A percentile compares a stretch with the other conserved stretches of the same genome.
phyloP scores from a whole-genome alignment of 1,140 invertebrate species.

The Drosophila ironensis region DNA sequence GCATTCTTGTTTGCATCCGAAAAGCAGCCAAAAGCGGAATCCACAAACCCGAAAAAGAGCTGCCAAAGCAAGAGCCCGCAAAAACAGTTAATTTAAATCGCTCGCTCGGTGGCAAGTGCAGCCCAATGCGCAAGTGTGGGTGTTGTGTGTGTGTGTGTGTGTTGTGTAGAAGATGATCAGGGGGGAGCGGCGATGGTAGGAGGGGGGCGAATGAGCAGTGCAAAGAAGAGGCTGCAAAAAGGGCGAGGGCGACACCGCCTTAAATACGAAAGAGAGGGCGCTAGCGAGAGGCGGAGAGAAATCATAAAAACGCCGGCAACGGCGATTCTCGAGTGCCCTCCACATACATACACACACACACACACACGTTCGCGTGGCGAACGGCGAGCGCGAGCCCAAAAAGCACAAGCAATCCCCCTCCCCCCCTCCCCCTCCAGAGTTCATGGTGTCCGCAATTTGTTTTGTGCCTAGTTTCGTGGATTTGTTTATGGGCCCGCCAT shows the following conservation, averaged over 20 bases:
- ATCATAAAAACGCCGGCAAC: constrained; percentile 70
- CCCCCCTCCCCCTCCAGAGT: constrained; percentile 56
- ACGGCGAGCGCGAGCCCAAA: constrained; percentile 54
- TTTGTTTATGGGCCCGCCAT: constrained; percentile 60
- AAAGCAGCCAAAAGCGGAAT: constrained; percentile 43
- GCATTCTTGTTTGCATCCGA: constrained; percentile 76
- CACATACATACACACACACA: constrained; percentile 13
- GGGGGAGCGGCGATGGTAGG: constrained; percentile 3
- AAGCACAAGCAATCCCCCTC: constrained; percentile 26
- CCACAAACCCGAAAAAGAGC: constrained; percentile 32
- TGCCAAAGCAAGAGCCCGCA: constrained; percentile 27
- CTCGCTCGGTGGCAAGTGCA: constrained; percentile 36
- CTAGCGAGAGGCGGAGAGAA: constrained; percentile 47
- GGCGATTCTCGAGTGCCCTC: constrained; percentile 65
- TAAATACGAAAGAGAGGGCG: constrained; percentile 32
- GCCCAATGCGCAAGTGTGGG: constrained; percentile 49
- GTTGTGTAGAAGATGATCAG: constrained; percentile 10
- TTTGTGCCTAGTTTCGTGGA: constrained; percentile 68
- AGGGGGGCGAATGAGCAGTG: constrained; percentile 48
- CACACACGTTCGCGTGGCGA: constrained; percentile 16
- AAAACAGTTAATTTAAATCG: constrained; percentile 26
- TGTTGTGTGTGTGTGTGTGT: constrained; percentile 42
- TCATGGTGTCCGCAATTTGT: constrained; percentile 74
- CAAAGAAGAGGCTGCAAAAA: constrained; percentile 39
- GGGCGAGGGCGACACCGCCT: constrained; percentile 57